Evolutionary conservation across 2,888 invertebrate genomes (phyloP).

Genomic region (Dasypogon diadema): DNA sequence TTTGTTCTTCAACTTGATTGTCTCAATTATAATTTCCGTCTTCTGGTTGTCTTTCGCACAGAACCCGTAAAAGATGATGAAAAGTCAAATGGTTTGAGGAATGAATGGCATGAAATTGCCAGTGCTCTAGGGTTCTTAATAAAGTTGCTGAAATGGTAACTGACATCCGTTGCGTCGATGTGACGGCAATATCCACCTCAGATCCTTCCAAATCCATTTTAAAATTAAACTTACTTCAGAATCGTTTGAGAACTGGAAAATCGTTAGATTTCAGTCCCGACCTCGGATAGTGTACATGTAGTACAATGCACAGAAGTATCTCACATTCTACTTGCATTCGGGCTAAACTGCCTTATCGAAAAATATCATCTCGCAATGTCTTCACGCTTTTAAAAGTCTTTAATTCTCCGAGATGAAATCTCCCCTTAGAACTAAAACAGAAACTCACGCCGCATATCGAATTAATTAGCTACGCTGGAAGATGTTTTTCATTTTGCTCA

Average conservation of each 20-base stretch:
- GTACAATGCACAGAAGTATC: slow-evolving; percentile 10
- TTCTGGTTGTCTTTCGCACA: neutral
- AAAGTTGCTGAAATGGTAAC: neutral
- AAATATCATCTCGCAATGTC: slow-evolving; percentile 35
- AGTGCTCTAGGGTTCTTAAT: slow-evolving; percentile 1
- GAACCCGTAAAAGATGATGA: neutral
- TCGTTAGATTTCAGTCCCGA: neutral
- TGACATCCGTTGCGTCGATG: neutral
- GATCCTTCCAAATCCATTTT: neutral
- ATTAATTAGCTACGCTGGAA: slow-evolving; percentile 36
- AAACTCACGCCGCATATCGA: slow-evolving; percentile 29
- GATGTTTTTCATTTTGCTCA: slow-evolving; percentile 23
- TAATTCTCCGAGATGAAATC: slow-evolving; percentile 32
- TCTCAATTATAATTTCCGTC: neutral
- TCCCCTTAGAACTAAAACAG: slow-evolving; percentile 26
- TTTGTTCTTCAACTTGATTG: slow-evolving; percentile 20
- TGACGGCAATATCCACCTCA: neutral
- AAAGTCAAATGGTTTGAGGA: neutral
- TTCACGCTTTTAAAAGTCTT: slow-evolving; percentile 41
- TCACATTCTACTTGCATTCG: slow-evolving; percentile 9
- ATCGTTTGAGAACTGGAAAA: slow-evolving; percentile 4
- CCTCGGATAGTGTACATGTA: neutral
- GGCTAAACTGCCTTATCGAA: slow-evolving; percentile 4
- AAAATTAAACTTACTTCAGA: neutral
- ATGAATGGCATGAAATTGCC: neutral